Evolutionary conservation across 2,797 vertebrate species (phyloP).

Genomic region (Rhynchonycteris naso): DNA sequence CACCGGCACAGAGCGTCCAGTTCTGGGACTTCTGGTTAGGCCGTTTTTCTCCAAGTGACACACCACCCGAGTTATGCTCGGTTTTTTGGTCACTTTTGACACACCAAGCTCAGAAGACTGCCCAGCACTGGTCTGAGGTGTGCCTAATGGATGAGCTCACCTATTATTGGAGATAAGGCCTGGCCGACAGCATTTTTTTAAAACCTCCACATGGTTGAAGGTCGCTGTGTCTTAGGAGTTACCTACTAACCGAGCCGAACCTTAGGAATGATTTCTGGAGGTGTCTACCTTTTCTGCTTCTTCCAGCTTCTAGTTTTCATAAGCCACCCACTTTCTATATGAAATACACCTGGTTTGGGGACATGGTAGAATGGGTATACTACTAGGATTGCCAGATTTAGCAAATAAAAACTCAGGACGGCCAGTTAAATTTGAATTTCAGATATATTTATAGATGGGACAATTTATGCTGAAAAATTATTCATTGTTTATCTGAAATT

Average conservation of each 20-base stretch:
- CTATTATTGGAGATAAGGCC: background rate
- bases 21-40: too few relatives aligned
- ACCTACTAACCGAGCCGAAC: background rate
- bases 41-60: too few relatives aligned
- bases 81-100: too few relatives aligned
- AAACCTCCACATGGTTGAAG: background rate
- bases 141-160: background rate
- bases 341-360: conserved; percentile 28
- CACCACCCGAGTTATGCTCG: too few relatives aligned
- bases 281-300: conserved; percentile 13
- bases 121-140: background rate
- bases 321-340: background rate
- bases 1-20: too few relatives aligned
- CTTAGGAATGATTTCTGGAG: background rate
- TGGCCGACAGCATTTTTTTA: background rate
- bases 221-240: background rate
- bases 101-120: too few relatives aligned
- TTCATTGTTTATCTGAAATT: conserved; percentile 64
- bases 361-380: background rate
- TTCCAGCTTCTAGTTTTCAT: background rate
- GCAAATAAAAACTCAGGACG: conserved; percentile 26
- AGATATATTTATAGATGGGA: conserved; percentile 43
- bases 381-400: conserved; percentile 54
- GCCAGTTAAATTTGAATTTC: conserved; percentile 49
- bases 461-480: conserved; percentile 3